Percentiles rank a stretch among this genome's conserved stretches.
phyloP scores from a whole-genome alignment of 2,888 invertebrate species.

The Parascotia fuliginaria region DNA sequence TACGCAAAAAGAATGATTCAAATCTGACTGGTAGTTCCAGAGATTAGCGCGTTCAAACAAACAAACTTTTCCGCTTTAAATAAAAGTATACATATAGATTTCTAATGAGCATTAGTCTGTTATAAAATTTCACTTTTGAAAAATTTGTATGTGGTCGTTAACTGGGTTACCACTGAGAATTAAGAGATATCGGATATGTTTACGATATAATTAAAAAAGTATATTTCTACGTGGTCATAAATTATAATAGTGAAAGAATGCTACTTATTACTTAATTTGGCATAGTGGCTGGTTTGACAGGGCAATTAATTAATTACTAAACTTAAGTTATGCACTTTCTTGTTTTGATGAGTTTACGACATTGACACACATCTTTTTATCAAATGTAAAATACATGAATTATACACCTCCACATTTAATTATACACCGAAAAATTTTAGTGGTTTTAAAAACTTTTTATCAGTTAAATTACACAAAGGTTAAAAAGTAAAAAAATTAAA shows the following conservation, averaged over 20 bases:
- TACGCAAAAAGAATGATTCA: too few relatives aligned
- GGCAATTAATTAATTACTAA: background rate
- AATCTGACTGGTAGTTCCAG: too few relatives aligned
- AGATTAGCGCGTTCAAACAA: too few relatives aligned
- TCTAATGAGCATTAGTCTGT: constrained; percentile 15
- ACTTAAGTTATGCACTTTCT: background rate
- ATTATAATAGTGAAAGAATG: background rate
- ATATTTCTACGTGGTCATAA: background rate
- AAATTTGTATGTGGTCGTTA: background rate
- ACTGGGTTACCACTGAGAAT: background rate
- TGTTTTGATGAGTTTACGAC: background rate
- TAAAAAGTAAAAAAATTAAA: too few relatives aligned
- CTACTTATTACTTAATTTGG: background rate
- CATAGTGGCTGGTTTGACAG: background rate
- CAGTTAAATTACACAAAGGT: too few relatives aligned
- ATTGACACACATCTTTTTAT: background rate
- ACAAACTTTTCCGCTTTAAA: too few relatives aligned
- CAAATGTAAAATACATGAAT: background rate
- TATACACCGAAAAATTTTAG: too few relatives aligned
- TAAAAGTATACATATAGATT: too few relatives aligned
- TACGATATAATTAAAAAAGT: background rate
- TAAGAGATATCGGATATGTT: background rate
- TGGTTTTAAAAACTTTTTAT: too few relatives aligned
- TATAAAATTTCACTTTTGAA: constrained; percentile 11
- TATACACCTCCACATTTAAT: too few relatives aligned